Conservation (phyloP, 2,888 invertebrate genomes). For the Conchocele bisecta region DNA sequence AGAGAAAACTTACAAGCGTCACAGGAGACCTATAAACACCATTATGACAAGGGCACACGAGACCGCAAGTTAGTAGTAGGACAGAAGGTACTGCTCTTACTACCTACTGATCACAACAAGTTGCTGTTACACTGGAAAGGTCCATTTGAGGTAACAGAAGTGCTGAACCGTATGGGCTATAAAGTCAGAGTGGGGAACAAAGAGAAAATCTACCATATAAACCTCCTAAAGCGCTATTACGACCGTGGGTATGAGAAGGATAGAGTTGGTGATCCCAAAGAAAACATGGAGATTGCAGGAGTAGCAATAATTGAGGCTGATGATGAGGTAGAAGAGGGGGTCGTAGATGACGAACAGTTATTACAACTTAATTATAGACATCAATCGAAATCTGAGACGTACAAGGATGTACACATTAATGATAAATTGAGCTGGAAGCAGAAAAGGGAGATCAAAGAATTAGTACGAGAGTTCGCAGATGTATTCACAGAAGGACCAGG, state of each 20-base stretch:
- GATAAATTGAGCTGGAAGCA: neutral
- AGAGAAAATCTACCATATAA: constrained; percentile 4
- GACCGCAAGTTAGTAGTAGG: neutral
- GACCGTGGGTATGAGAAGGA: neutral
- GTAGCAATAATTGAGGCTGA: neutral
- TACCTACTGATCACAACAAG: constrained; percentile 27
- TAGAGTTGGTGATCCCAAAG: no score
- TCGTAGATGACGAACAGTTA: neutral
- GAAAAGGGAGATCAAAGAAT: neutral
- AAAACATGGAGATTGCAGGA: neutral
- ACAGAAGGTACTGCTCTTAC: constrained; percentile 20
- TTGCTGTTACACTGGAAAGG: constrained; percentile 25
- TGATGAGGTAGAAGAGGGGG: neutral
- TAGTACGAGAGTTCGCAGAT: neutral
- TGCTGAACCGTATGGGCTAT: constrained; percentile 18
- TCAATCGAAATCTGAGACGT: neutral
- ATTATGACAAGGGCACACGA: constrained; percentile 22
- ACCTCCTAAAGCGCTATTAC: constrained; percentile 14
- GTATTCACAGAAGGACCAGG: constrained; percentile 7
- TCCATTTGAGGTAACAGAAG: constrained; percentile 13
- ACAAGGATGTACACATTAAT: neutral
- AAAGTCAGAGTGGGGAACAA: constrained; percentile 2
- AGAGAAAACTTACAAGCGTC: constrained; percentile 7
- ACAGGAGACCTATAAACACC: constrained; percentile 10
- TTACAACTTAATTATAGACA: neutral